Evolutionary conservation across 2,113 vertebrate genomes (phyloP).

Genomic region (Talpa occidentalis): DNA sequence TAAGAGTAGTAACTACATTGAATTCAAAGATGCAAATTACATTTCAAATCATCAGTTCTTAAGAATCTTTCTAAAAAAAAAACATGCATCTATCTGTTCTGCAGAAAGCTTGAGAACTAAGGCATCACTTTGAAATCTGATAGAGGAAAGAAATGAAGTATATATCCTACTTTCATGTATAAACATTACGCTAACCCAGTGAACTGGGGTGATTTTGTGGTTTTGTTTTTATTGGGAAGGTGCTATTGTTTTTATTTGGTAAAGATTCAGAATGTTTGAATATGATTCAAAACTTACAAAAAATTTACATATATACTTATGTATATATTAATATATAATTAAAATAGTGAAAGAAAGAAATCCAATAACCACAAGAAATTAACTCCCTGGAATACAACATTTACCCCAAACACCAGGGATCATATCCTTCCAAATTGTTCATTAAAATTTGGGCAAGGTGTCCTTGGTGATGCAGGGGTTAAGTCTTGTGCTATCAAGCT

Average conservation of each 20-base stretch:
- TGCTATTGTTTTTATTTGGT: too few species aligned
- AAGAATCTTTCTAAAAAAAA: neutral
- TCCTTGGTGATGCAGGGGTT: too few species aligned
- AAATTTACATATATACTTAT: neutral
- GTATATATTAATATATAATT: neutral
- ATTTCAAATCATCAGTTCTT: neutral
- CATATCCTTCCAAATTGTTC: neutral
- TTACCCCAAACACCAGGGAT: neutral
- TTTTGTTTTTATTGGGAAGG: too few species aligned
- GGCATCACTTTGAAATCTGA: neutral
- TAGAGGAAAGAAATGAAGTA: neutral
- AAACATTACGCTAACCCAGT: neutral
- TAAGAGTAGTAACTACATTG: neutral
- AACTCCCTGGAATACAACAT: neutral
- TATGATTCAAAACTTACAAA: too few species aligned
- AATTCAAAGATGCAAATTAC: neutral
- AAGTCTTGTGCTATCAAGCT: too few species aligned
- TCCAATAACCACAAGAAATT: neutral
- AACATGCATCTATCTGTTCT: neutral
- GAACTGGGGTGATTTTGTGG: neutral
- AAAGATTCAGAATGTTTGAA: too few species aligned
- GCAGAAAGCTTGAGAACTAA: neutral
- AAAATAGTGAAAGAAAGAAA: neutral
- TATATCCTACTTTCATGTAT: neutral
- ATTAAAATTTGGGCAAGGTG: neutral